Evolutionary conservation across 1,140 invertebrate species (phyloP).

Genomic region (Panonychus citri): DNA sequence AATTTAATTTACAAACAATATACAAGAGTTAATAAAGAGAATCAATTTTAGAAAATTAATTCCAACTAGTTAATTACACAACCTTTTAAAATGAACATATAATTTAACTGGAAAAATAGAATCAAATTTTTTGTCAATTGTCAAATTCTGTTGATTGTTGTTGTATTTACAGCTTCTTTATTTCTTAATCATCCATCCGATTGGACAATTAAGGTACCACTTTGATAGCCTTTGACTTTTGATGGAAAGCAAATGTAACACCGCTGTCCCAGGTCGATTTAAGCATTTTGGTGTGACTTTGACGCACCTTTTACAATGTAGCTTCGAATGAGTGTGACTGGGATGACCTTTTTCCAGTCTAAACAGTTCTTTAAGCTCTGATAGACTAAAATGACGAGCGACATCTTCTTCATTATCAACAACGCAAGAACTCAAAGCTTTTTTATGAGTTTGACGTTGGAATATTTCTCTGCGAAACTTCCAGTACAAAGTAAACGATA

Average conservation of each 20-base stretch:
- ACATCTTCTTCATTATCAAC: slow-evolving; percentile 96
- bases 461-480: slow-evolving; percentile 97
- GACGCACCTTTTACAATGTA: slow-evolving; percentile 81
- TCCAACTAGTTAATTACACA: no score
- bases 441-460: slow-evolving; percentile 95
- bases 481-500: slow-evolving; percentile 62
- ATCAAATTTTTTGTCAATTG: no score
- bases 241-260: slow-evolving; percentile 89
- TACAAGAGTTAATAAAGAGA: no score
- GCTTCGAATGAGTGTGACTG: slow-evolving; percentile 88
- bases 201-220: neutral
- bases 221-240: slow-evolving; percentile 28
- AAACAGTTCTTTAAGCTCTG: slow-evolving; percentile 81
- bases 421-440: slow-evolving; percentile 87
- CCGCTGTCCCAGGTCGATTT: slow-evolving; percentile 65
- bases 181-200: neutral
- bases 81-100: no score
- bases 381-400: slow-evolving; percentile 73
- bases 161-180: no score
- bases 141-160: no score
- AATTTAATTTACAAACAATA: no score
- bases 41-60: no score
- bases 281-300: slow-evolving; percentile 57
- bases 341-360: slow-evolving; percentile 57
- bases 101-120: no score